Conservation (phyloP, 2,113 vertebrate species). For the Rhabdomys dilectus region DNA sequence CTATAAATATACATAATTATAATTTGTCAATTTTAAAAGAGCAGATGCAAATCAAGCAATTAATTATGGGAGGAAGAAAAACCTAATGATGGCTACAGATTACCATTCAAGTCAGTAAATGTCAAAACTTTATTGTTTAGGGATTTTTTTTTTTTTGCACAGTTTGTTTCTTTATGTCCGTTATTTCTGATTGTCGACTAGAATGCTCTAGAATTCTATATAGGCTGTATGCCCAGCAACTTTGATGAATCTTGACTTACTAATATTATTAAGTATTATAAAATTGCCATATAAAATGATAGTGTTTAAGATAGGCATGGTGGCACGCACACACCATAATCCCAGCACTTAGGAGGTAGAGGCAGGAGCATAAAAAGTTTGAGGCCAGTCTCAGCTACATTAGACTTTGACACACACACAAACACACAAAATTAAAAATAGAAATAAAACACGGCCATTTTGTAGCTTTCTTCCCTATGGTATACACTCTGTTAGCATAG, state of each 20-base stretch:
- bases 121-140: too few relatives aligned
- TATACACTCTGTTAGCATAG: not conserved
- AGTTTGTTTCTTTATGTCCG: not conserved
- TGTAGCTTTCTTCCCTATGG: not conserved
- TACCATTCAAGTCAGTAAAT: not conserved
- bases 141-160: not conserved
- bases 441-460: not conserved
- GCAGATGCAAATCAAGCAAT: not conserved
- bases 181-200: not conserved
- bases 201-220: not conserved
- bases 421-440: not conserved
- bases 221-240: not conserved
- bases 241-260: not conserved
- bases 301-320: not conserved
- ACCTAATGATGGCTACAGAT: not conserved
- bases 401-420: not conserved
- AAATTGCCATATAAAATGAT: not conserved
- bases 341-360: too few relatives aligned
- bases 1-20: not conserved
- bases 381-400: not conserved
- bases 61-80: not conserved
- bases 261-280: not conserved
- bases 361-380: not conserved
- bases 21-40: not conserved
- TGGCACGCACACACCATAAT: too few relatives aligned